These are phyloP conservation scores for Drosophila arawakana DNA, from an alignment of 1,140 invertebrate genomes.

Conservation along the genomic window DNA sequence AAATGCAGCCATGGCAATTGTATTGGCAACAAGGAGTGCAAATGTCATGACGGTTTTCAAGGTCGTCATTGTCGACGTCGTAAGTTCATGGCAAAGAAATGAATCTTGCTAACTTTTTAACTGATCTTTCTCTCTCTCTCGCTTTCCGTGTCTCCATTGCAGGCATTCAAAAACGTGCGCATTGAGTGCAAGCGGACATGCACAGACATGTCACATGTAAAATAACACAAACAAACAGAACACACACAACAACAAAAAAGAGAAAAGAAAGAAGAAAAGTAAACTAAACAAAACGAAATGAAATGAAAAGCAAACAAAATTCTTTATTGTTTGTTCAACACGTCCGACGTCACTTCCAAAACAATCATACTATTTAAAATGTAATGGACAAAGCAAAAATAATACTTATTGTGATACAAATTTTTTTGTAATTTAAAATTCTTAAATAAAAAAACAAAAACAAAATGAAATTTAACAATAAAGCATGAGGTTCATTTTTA, in stretches of 20 bases:
- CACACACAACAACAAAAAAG: no score
- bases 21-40: constrained; percentile 88
- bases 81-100: constrained; percentile 47
- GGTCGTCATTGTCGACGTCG: constrained; percentile 73
- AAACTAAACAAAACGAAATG: constrained; percentile 4
- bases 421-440: constrained; percentile 82
- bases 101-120: neutral
- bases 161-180: constrained; percentile 59
- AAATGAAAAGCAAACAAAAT: constrained; percentile 18
- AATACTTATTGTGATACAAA: constrained; percentile 81
- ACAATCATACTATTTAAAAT: constrained; percentile 63
- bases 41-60: constrained; percentile 72
- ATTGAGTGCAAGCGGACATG: constrained; percentile 37
- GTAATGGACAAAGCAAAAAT: constrained; percentile 66
- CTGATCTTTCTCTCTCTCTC: neutral
- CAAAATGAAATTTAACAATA: neutral
- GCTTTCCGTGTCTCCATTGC: neutral
- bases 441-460: constrained; percentile 64
- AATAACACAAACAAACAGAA: constrained; percentile 27
- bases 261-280: no score
- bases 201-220: constrained; percentile 55
- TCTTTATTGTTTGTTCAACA: constrained; percentile 5
- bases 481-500: neutral
- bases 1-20: constrained; percentile 91
- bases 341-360: constrained; percentile 26